Evolutionary conservation across 64 coral and sea anemone genomes (phyloP).

Genomic region (Astreopora myriophthalma): DNA sequence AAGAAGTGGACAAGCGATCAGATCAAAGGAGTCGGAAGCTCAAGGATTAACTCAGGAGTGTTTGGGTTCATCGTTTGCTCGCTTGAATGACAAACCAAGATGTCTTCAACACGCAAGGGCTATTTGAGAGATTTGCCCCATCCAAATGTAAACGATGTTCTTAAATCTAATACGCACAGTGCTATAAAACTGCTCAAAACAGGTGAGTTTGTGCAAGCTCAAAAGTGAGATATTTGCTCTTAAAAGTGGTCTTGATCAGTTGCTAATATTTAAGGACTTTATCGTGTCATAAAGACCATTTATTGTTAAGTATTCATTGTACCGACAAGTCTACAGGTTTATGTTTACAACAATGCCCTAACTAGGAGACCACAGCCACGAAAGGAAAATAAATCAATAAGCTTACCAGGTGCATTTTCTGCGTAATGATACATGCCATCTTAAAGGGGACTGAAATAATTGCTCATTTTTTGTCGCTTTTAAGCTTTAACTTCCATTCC

Average conservation of each 20-base stretch:
- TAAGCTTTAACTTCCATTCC: background rate
- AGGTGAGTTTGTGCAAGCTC: constrained; percentile 31
- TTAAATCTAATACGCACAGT: constrained; percentile 85
- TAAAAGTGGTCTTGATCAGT: background rate
- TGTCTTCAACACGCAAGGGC: constrained; percentile 48
- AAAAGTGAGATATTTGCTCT: background rate
- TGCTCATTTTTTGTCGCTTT: too few species aligned
- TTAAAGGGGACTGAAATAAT: too few species aligned
- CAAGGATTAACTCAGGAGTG: too few species aligned
- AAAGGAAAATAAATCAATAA: too few species aligned
- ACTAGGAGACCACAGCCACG: background rate
- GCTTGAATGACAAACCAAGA: background rate
- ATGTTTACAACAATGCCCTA: background rate
- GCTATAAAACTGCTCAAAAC: constrained; percentile 85
- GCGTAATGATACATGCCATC: too few species aligned
- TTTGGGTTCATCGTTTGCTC: background rate
- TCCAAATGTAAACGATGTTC: constrained; percentile 73
- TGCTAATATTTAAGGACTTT: too few species aligned
- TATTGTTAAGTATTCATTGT: background rate
- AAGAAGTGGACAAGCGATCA: background rate
- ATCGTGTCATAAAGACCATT: background rate
- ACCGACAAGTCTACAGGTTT: background rate
- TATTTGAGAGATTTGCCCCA: constrained; percentile 72
- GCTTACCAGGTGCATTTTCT: too few species aligned
- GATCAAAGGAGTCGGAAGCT: constrained; percentile 15